Percentiles rank a stretch among this genome's conserved stretches.
Conservation (phyloP, 2,888 invertebrate species). For the Thecocarcelia acutangulata region DNA sequence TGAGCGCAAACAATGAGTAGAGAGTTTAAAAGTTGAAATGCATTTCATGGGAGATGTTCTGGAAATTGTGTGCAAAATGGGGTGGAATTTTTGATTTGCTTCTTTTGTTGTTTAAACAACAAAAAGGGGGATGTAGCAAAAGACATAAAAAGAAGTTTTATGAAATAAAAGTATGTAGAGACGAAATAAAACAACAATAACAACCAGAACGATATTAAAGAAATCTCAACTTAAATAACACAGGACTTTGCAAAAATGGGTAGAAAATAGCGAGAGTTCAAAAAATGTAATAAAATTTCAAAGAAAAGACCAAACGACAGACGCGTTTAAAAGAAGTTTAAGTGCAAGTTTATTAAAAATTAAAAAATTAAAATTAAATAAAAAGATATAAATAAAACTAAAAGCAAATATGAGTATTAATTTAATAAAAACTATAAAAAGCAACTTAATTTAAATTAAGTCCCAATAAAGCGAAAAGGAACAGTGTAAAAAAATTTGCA, state of each 20-base stretch:
- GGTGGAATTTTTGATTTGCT: slow-evolving; percentile 53
- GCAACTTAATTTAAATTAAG: no score
- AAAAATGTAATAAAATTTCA: slow-evolving; percentile 3
- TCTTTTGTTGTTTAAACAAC: not conserved
- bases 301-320: not conserved
- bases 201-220: not conserved
- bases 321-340: not conserved
- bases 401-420: no score
- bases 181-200: slow-evolving; percentile 54
- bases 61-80: slow-evolving; percentile 34
- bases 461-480: no score
- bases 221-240: slow-evolving; percentile 41
- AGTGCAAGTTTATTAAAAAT: not conserved
- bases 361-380: not conserved
- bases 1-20: not conserved
- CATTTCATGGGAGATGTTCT: slow-evolving; percentile 35
- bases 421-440: no score
- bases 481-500: no score
- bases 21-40: slow-evolving; percentile 19
- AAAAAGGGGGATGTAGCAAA: slow-evolving; percentile 29
- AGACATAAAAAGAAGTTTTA: slow-evolving; percentile 40
- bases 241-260: slow-evolving; percentile 21
- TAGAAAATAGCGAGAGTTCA: not conserved
- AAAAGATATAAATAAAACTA: not conserved
- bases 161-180: slow-evolving; percentile 49